These are phyloP conservation scores for Frieseomelitta varia DNA, from an alignment of 1,140 invertebrate species.

Conservation along the genomic window DNA sequence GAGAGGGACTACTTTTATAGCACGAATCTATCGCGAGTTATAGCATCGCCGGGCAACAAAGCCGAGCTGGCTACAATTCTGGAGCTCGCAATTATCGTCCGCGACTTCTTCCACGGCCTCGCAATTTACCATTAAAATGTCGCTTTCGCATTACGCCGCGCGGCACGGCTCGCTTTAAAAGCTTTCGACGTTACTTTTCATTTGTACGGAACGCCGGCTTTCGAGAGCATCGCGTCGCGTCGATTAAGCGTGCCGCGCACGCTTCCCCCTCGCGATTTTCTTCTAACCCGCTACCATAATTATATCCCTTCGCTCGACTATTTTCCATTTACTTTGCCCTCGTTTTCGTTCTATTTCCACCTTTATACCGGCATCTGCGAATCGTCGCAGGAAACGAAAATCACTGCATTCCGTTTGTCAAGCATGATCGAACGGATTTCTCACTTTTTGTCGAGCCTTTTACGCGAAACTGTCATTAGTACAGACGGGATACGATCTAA, in stretches of 20 bases:
- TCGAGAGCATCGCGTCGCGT: constrained; percentile 13
- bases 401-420: not conserved
- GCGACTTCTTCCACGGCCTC: constrained; percentile 20
- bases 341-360: not conserved
- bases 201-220: constrained; percentile 12
- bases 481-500: too few relatives aligned
- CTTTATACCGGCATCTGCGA: accelerated
- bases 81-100: constrained; percentile 36
- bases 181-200: constrained; percentile 46
- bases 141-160: constrained; percentile 9
- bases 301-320: not conserved
- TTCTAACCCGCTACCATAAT: constrained; percentile 15
- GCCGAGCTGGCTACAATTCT: not conserved
- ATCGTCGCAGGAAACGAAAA: not conserved
- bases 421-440: not conserved
- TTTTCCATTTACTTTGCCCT: not conserved
- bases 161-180: constrained; percentile 36
- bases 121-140: constrained; percentile 42
- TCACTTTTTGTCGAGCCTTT: not conserved
- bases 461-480: not conserved
- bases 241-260: constrained; percentile 32
- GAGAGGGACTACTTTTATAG: not conserved
- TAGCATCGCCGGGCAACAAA: constrained; percentile 15
- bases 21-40: constrained; percentile 29
- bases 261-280: not conserved